Percentiles rank a stretch among this genome's conserved stretches.
phyloP scores from a whole-genome alignment of 2,797 vertebrate genomes.

The Sebastes taczanowskii region DNA sequence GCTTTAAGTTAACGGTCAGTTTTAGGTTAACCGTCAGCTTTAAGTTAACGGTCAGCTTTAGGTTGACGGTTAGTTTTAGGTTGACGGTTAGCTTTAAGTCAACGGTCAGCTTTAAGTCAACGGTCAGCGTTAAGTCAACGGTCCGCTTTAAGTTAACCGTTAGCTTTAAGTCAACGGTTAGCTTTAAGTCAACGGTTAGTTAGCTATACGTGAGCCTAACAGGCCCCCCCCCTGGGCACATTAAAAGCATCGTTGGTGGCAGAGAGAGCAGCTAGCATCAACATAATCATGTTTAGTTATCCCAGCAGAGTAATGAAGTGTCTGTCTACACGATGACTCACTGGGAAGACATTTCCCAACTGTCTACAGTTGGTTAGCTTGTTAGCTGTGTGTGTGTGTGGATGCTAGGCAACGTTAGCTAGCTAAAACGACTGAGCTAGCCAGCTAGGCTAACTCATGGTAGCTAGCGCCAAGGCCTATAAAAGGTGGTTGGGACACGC shows the following conservation, averaged over 20 bases:
- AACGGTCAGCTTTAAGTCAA: not conserved
- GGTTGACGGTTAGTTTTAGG: not conserved
- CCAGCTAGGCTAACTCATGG: constrained; percentile 67
- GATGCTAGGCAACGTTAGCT: constrained; percentile 51
- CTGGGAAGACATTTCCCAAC: constrained; percentile 23
- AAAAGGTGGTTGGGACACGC: too few relatives aligned
- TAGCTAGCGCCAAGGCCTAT: constrained; percentile 41
- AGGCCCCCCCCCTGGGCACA: constrained; percentile 10
- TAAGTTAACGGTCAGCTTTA: constrained; percentile 5
- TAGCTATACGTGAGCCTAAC: constrained; percentile 36
- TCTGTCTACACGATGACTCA: constrained; percentile 29
- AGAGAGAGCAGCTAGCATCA: not conserved
- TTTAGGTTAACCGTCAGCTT: not conserved
- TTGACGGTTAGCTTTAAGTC: not conserved
- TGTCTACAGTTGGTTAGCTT: constrained; percentile 1
- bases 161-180: not conserved
- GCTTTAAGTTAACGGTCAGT: fast-evolving
- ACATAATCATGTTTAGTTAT: not conserved
- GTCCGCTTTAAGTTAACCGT: not conserved
- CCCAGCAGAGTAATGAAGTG: not conserved
- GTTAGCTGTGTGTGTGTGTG: not conserved
- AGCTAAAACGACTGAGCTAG: constrained; percentile 38
- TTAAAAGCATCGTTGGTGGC: not conserved
- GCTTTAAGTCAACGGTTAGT: not conserved
- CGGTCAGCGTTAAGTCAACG: not conserved